Base-by-base conservation (phyloP, 2,888 invertebrate genomes). In the Heliconius aoede region DNA sequence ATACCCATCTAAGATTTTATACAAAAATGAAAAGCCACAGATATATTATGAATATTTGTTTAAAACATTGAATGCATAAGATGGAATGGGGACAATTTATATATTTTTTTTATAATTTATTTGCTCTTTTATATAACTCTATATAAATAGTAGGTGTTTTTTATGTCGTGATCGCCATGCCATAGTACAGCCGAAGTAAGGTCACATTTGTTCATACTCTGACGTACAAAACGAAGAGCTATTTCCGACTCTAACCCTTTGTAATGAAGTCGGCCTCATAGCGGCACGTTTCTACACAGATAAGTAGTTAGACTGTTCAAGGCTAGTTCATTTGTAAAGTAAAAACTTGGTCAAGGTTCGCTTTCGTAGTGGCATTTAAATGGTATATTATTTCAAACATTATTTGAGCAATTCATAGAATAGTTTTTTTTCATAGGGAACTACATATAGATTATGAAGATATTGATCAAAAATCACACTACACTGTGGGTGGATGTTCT, bases 301-400 rank as follows among this genome's bases (percentile, higher is more conserved):
- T 86, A 86, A 85, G 83, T 87, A 85, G 84, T 86, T 86, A 85
- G 85, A 85, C 85, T 86, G 84, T 84, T 84, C 88, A 90, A 89
- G 89, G 89, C 83, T 87, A 82, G 83, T 82, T 84, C 83, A 83
- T 83, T 85, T 82, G 86, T 84, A 82, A 85, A 86, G 85, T 86
- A 84, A 85, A 88, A 89, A 87, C 86, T 90, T 89, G 89, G 89
- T 90, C 90, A 90, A 89, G 90, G 89, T 82, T 82, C 73, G 69
- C 74, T 79, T 82, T 81, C 78, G 79, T 80, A 77, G 76, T 78
- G 77, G 65, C 30, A 78, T 79, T 77, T 80, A 79, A 79, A 76
- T 76, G 72, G 77, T 64, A 72, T 60, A 76, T 73, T 77, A 73
- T 73, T 74, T 58, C 36, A 21, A 32, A 13, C 18, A 40, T 58